These are phyloP conservation scores for Turdus rufiventris DNA, from an alignment of 2,113 vertebrate species.

Conservation along the genomic window DNA sequence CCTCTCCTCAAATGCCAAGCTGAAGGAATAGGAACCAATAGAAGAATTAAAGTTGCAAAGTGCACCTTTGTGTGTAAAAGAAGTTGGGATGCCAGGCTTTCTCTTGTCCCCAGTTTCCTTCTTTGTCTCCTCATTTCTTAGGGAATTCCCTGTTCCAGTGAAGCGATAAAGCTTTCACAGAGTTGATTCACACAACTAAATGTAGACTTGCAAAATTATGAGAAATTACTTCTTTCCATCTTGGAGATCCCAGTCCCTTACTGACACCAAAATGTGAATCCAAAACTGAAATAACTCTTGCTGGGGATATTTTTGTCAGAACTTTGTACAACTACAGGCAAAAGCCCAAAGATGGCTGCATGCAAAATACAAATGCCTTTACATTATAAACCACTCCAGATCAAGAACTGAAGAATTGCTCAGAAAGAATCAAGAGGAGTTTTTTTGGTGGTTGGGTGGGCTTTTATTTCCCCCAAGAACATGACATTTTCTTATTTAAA, in stretches of 20 bases:
- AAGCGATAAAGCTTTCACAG: not conserved
- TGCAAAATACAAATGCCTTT: not conserved
- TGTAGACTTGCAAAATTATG: not conserved
- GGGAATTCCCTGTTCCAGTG: not conserved
- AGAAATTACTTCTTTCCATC: not conserved
- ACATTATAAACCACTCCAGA: not conserved
- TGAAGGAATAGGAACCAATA: not conserved
- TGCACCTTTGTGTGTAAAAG: not conserved
- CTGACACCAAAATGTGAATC: not conserved
- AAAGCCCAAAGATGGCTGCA: not conserved
- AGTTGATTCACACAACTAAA: not conserved
- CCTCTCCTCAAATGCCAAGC: not conserved
- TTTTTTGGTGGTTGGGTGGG: not conserved
- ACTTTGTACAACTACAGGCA: not conserved
- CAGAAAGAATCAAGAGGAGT: not conserved
- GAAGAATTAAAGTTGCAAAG: not conserved
- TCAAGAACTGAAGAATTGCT: not conserved
- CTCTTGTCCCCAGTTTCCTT: not conserved
- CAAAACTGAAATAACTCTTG: not conserved
- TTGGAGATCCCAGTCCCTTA: not conserved
- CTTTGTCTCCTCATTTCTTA: not conserved
- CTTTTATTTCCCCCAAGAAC: not conserved
- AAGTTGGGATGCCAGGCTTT: not conserved
- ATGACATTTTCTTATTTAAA: constrained; percentile 14
- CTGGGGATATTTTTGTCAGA: not conserved